Evolutionary conservation across 2,888 invertebrate species (phyloP).

Genomic region (Dastarcus helophoroides): DNA sequence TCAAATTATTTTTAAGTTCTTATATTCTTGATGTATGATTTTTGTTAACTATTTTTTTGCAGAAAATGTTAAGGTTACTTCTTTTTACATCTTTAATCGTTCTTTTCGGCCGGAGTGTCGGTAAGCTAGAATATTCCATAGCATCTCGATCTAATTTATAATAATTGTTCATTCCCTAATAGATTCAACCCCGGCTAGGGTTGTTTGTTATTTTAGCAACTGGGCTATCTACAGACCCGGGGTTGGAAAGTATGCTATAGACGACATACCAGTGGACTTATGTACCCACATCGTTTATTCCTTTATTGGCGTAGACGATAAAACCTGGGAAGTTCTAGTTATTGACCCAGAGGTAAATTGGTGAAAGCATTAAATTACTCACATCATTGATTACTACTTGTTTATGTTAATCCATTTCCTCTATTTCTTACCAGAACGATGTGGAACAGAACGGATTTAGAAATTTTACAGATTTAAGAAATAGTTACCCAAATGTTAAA

Average conservation of each 20-base stretch:
- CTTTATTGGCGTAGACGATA: constrained; percentile 75
- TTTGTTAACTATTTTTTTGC: too few species aligned
- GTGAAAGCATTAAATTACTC: background rate
- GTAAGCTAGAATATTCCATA: too few species aligned
- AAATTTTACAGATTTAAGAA: constrained; percentile 64
- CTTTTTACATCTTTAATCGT: too few species aligned
- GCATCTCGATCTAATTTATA: too few species aligned
- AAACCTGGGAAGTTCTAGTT: constrained; percentile 62
- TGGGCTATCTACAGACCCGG: constrained; percentile 82
- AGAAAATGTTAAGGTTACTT: too few species aligned
- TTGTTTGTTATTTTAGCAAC: constrained; percentile 60
- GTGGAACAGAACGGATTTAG: constrained; percentile 62
- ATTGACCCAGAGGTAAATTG: constrained; percentile 63
- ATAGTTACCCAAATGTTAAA: constrained; percentile 60
- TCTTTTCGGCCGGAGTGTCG: too few species aligned
- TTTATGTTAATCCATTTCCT: constrained; percentile 1
- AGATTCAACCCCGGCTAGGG: constrained; percentile 30
- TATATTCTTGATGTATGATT: too few species aligned
- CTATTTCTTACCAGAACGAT: constrained; percentile 49
- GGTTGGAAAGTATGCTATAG: constrained; percentile 68
- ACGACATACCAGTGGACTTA: constrained; percentile 69
- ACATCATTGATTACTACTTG: background rate
- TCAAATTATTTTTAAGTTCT: too few species aligned
- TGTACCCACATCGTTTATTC: constrained; percentile 85
- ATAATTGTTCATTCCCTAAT: too few species aligned